Base-by-base conservation (phyloP, 2,113 vertebrate species). In the Gavialis gangeticus region DNA sequence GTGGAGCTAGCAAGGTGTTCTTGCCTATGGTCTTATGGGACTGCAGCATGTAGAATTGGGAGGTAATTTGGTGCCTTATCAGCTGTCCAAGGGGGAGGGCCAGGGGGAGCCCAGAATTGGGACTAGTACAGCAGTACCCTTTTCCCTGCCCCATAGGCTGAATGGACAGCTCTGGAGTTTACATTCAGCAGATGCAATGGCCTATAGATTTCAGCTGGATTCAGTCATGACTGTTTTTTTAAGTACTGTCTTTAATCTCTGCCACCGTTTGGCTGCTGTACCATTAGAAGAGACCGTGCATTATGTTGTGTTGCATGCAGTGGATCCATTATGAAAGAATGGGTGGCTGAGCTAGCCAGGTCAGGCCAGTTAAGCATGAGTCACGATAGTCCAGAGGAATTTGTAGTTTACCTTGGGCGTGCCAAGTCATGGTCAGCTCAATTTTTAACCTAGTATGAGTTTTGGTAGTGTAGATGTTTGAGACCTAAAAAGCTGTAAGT, bases 1-100 rank as follows among this genome's bases (percentile, higher is more conserved):
- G 5, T 0, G 0, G 57, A 22, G 60, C 10, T 30, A 63, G 63
- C 19, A 12, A 75, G 37, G 37, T 37, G 37, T 37, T 37, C 37
- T 37, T 37, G 37, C 37, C 37, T 37, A 37, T 37, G 37, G 37
- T 37, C 37, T 37, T 37, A 37, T 37, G 37, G 37, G 37, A 4
- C 37, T 37, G 37, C 37, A 37, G 37, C 37, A 37, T 37, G 37
- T 37, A 37, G 37, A 37, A 37, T 37, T 37, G 37, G 37, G 37
- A 37, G 37, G 37, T 37, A 37, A 37, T 37, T 37, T 37, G 37
- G 37, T 37, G 6, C 7, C 37, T 37, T 37, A 37, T 37, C 37
- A 37, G 13, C 66, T 69, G n/a, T 34, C 18, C 34, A 69, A 30
- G 66, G 34, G 30, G 18, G 30, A 69, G 30, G 66, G 10, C 16